Conservation (phyloP, 2,113 vertebrate genomes). For the Sphaerodactylus townsendi region DNA sequence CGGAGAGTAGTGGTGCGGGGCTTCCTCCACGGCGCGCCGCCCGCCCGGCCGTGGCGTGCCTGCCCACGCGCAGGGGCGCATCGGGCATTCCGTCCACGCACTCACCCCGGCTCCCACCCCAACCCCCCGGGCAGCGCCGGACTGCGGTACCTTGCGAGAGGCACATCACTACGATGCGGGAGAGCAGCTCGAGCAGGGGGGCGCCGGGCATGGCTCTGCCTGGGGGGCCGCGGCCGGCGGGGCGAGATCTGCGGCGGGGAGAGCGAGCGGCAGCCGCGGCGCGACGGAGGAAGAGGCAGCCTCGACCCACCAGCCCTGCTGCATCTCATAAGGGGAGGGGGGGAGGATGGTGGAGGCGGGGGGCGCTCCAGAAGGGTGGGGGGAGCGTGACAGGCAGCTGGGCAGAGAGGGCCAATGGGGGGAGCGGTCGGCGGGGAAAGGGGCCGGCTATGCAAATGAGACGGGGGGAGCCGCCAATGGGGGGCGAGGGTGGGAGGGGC, state of each 20-base stretch:
- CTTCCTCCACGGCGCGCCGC: background rate
- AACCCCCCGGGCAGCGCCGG: background rate
- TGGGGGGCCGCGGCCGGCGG: background rate
- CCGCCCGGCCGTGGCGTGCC: too few relatives aligned
- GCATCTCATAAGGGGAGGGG: constrained; percentile 16
- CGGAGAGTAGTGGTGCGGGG: too few relatives aligned
- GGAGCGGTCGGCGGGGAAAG: background rate
- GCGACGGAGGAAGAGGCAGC: background rate
- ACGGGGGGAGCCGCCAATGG: background rate
- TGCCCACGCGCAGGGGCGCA: background rate
- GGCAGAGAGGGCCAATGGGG: constrained; percentile 10
- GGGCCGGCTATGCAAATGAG: constrained; percentile 8
- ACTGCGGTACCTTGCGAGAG: constrained; percentile 11
- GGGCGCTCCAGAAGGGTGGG: background rate
- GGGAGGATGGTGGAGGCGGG: background rate
- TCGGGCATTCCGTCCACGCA: background rate
- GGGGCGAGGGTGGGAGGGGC: background rate
- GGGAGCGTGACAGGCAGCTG: constrained; percentile 10
- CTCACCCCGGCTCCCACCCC: background rate
- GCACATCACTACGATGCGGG: background rate
- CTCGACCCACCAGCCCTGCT: constrained; percentile 19
- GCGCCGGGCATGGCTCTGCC: background rate
- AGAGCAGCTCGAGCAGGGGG: background rate
- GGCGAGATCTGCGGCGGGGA: background rate
- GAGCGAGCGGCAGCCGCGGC: background rate